phyloP scores from a whole-genome alignment of 2,888 invertebrate species.

The Drosophila mulleri region DNA sequence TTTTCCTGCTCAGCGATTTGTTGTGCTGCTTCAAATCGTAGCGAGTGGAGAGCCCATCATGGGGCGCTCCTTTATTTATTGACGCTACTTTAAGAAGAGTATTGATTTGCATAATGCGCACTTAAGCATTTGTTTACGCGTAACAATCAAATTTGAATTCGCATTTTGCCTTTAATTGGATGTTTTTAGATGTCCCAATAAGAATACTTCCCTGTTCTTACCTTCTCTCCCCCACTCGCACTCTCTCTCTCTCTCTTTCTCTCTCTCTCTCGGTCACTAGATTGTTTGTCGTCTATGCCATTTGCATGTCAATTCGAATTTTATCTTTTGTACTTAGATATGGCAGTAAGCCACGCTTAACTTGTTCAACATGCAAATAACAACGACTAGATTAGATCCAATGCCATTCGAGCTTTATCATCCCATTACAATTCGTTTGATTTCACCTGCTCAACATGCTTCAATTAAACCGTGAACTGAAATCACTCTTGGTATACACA shows the following conservation, averaged over 20 bases:
- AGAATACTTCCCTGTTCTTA: slow-evolving; percentile 7
- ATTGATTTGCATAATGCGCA: slow-evolving; percentile 81
- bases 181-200: slow-evolving; percentile 59
- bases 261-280: neutral
- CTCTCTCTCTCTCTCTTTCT: neutral
- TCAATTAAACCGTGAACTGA: neutral
- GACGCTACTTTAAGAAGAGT: slow-evolving; percentile 79
- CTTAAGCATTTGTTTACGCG: slow-evolving; percentile 81
- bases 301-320: slow-evolving; percentile 78
- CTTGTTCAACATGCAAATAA: slow-evolving; percentile 74
- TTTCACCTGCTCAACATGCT: slow-evolving; percentile 16
- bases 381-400: slow-evolving; percentile 61
- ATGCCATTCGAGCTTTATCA: slow-evolving; percentile 22
- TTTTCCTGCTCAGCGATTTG: slow-evolving; percentile 79
- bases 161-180: slow-evolving; percentile 77
- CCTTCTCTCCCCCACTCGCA: neutral
- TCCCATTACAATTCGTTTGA: slow-evolving; percentile 2
- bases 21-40: slow-evolving; percentile 36
- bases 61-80: slow-evolving; percentile 64
- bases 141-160: slow-evolving; percentile 81
- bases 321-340: slow-evolving; percentile 66
- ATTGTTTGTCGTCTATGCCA: slow-evolving; percentile 47
- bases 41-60: neutral
- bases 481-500: neutral
- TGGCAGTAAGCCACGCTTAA: slow-evolving; percentile 67